A percentile compares a stretch with the other conserved stretches of the same genome.
These are phyloP conservation scores for Ips nitidus DNA, from an alignment of 1,140 invertebrate genomes.

Conservation along the genomic window DNA sequence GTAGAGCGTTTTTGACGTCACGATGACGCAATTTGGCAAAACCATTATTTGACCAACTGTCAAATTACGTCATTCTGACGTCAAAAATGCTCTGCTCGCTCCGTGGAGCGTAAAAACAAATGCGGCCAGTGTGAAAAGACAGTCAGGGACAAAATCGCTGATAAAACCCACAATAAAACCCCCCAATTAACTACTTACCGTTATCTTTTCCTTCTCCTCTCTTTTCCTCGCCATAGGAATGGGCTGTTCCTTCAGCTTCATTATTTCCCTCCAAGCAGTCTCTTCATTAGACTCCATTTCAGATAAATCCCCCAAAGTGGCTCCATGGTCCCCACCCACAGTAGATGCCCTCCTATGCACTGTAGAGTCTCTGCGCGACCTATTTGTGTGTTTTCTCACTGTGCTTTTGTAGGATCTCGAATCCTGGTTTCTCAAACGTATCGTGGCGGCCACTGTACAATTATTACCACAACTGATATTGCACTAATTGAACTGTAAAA, in stretches of 20 bases:
- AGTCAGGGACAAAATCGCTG: not conserved
- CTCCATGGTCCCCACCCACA: conserved; percentile 61
- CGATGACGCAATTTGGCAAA: no score
- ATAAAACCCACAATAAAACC: conserved; percentile 3
- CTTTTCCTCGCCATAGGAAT: conserved; percentile 79
- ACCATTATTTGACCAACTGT: no score
- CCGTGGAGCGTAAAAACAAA: no score
- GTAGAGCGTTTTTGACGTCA: no score
- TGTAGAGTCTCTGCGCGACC: conserved; percentile 65
- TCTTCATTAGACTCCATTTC: conserved; percentile 74
- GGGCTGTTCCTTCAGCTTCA: conserved; percentile 81
- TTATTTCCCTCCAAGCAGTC: conserved; percentile 82
- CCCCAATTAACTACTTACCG: conserved; percentile 56
- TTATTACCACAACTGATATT: not conserved
- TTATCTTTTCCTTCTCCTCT: conserved; percentile 74
- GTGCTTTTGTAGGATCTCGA: conserved; percentile 43
- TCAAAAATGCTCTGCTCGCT: no score
- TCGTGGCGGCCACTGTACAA: conserved; percentile 50
- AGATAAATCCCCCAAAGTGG: conserved; percentile 75
- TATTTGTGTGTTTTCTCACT: conserved; percentile 58
- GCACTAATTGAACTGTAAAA: not conserved
- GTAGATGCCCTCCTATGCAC: conserved; percentile 40
- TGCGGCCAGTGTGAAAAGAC: no score
- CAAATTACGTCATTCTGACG: no score
- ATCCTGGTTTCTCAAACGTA: conserved; percentile 53